These are phyloP conservation scores for Oncopodura yosiiana DNA, from an alignment of 1,140 invertebrate genomes.

Conservation along the genomic window DNA sequence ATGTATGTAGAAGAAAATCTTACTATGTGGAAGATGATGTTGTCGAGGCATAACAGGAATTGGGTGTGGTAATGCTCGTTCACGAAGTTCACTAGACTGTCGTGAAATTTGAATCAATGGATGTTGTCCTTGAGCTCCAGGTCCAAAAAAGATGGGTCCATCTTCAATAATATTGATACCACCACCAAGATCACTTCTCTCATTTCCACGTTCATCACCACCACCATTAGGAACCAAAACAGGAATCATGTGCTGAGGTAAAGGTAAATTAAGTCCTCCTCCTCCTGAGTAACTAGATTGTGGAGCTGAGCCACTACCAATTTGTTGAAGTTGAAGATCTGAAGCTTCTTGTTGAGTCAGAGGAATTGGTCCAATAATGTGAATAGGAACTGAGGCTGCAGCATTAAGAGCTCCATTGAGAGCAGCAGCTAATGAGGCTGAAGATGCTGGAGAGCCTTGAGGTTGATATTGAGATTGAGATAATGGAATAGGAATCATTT, in stretches of 20 bases:
- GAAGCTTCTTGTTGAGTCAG: conserved; percentile 1
- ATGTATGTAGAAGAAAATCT: background rate
- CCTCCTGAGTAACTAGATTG: background rate
- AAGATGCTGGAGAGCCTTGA: background rate
- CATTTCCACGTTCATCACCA: background rate
- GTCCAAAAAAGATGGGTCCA: conserved; percentile 2
- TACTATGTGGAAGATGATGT: conserved; percentile 28
- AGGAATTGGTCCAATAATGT: conserved; percentile 31
- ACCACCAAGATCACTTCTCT: background rate
- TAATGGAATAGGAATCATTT: background rate
- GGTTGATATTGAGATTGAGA: background rate
- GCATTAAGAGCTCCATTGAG: too few relatives aligned
- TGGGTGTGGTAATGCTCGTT: conserved; percentile 28
- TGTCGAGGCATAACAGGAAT: conserved; percentile 30
- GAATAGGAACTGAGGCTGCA: conserved; percentile 25
- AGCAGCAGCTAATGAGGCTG: too few relatives aligned
- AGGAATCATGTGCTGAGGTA: conserved; percentile 5
- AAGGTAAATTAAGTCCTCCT: conserved; percentile 2
- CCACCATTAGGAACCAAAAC: conserved; percentile 6
- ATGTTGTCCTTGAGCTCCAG: background rate
- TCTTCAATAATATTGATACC: background rate
- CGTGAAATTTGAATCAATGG: background rate
- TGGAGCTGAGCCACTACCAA: too few relatives aligned
- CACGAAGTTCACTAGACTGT: conserved; percentile 26
- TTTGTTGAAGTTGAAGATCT: background rate